Conservation (phyloP, 2,113 vertebrate genomes). For the Oceanites oceanicus region DNA sequence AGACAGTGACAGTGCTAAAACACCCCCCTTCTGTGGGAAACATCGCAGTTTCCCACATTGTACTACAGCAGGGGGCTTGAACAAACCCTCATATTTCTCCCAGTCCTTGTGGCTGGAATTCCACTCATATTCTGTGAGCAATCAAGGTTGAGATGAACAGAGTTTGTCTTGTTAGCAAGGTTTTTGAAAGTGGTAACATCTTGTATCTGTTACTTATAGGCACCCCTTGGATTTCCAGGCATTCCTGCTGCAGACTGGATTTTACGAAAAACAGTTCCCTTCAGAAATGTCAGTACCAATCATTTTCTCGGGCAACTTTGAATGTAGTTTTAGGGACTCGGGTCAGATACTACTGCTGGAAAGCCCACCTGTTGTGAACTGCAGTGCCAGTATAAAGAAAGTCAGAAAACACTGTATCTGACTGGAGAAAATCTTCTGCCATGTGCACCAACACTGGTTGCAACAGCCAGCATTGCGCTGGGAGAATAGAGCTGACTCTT, state of each 20-base stretch:
- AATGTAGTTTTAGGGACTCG: background rate
- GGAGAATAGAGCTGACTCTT: background rate
- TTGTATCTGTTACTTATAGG: background rate
- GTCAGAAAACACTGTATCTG: background rate
- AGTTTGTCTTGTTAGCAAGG: background rate
- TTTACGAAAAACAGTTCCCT: background rate
- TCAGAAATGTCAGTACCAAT: background rate
- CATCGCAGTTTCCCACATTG: background rate
- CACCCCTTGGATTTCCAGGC: background rate
- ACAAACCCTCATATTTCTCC: background rate
- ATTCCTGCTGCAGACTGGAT: background rate
- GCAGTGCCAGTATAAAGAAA: background rate
- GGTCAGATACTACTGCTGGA: background rate
- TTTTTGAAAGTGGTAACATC: background rate
- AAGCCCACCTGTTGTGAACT: background rate
- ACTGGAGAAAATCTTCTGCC: background rate
- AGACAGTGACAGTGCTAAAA: background rate
- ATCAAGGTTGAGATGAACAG: background rate
- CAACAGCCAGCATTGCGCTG: background rate
- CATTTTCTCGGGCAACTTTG: background rate
- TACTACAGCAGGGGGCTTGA: background rate
- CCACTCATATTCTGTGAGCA: background rate
- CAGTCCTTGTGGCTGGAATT: background rate
- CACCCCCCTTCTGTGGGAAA: background rate
- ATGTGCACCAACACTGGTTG: accelerated